Base-by-base conservation (phyloP, 2,888 invertebrate species). In the Diarsia mendica region DNA sequence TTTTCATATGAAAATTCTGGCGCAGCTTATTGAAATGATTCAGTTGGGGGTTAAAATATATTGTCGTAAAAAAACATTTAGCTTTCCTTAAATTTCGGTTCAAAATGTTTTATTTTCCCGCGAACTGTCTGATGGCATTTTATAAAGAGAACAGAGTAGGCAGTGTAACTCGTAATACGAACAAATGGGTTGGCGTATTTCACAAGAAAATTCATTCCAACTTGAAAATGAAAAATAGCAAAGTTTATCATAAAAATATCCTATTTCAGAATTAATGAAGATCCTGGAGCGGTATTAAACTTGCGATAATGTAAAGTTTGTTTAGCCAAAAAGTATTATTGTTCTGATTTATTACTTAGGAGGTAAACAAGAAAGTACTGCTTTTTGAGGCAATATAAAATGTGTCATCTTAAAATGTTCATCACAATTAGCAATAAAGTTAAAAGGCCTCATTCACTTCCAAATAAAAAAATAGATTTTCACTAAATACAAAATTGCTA, bases 1-100 rank as follows among this genome's bases (percentile, higher is more conserved):
- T 66, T 61, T 83, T 65, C 74, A 80, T 80, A 83, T 79, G 81
- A 82, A 84, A 71, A 82, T 78, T 82, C 72, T 74, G 48, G 33
- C 58, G 46, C 39, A 48, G 58, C 51, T 72, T 80, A 83, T 66
- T 83, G 67, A 67, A 79, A 71, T 49, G 46, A 28, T 75, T 67
- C 55, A 60, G 20, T 70, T 65, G 23, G 39, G n/a, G 63, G 66
- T 72, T 69, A 61, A 44, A 20, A 66, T 73, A 58, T 66, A 33
- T 11, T 11, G 46, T 68, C 60, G 53, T 61, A 75, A 65, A 79
- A 53, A 71, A 60, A 53, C 51, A 48, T 65, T 48, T 28, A 8
- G 23, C 18, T 9, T 20, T 55, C 28, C 46, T 55, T 58, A 46
- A 44, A 60, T 67, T 63, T 67, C 18, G 15, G 44, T 49, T 46